Conservation (phyloP, 2,797 vertebrate genomes). For the Myotis daubentonii region DNA sequence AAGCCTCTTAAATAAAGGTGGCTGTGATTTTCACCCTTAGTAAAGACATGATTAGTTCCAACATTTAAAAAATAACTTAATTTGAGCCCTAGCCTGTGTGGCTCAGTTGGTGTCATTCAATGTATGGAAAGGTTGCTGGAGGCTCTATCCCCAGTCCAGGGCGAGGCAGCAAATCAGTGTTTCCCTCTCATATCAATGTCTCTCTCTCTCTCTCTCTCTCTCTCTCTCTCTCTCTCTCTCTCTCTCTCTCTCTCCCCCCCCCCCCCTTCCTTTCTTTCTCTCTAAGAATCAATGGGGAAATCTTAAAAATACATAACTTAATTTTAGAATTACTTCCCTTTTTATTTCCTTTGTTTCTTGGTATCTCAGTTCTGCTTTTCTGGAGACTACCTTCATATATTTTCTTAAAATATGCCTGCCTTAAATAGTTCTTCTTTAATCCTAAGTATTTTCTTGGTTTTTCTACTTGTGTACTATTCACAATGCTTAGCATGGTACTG, state of each 20-base stretch:
- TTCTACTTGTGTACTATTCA: neutral
- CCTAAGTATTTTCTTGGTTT: neutral
- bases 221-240: too few relatives aligned
- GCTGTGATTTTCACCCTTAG: neutral
- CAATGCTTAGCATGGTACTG: neutral
- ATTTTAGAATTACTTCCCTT: neutral
- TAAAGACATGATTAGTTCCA: neutral
- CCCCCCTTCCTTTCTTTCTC: neutral
- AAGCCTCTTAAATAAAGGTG: neutral
- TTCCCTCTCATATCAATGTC: neutral
- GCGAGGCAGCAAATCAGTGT: neutral
- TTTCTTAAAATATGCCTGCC: neutral
- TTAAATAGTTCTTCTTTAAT: neutral
- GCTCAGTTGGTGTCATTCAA: neutral
- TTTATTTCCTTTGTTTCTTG: neutral
- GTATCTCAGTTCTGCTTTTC: neutral
- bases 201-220: neutral
- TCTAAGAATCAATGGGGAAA: neutral
- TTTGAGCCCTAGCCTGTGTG: neutral
- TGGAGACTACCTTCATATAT: neutral
- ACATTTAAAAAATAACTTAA: neutral
- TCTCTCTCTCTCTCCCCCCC: rapidly evolving
- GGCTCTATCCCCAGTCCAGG: neutral
- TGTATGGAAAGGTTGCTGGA: neutral
- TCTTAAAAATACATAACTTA: neutral